Percentiles rank a stretch among this genome's conserved stretches.
These are phyloP conservation scores for Melolontha melolontha DNA, from an alignment of 2,888 invertebrate species.

Conservation along the genomic window DNA sequence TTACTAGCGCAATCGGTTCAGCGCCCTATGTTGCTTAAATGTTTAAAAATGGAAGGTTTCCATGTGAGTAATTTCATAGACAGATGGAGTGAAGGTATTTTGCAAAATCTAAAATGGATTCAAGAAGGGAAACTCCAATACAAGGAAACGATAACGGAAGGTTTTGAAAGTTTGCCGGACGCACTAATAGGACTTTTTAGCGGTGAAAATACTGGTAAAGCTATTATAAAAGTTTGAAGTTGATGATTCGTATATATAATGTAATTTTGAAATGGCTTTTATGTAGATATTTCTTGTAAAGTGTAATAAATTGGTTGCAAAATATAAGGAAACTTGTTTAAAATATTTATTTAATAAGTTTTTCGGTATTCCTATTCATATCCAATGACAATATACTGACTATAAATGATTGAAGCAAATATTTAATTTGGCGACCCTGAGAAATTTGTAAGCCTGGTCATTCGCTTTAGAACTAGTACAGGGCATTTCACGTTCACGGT, in stretches of 20 bases:
- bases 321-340: too few species aligned
- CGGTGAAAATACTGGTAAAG: conserved; percentile 80
- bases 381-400: too few species aligned
- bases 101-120: conserved; percentile 74
- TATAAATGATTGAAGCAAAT: too few species aligned
- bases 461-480: too few species aligned
- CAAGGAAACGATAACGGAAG: conserved; percentile 76
- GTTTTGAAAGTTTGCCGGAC: conserved; percentile 80
- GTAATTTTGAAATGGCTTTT: too few species aligned
- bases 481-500: too few species aligned
- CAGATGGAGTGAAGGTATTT: conserved; percentile 56
- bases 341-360: too few species aligned
- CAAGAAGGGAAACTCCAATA: conserved; percentile 77
- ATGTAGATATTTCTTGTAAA: too few species aligned
- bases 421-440: too few species aligned
- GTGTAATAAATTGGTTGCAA: too few species aligned
- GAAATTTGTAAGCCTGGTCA: too few species aligned
- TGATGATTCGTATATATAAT: not conserved
- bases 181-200: conserved; percentile 74
- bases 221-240: conserved; percentile 72
- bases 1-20: conserved; percentile 70
- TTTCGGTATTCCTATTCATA: too few species aligned
- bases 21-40: conserved; percentile 68
- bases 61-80: conserved; percentile 17
- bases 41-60: conserved; percentile 73